phyloP scores from a whole-genome alignment of 2,797 vertebrate genomes.

The Rhynchotus rufescens region DNA sequence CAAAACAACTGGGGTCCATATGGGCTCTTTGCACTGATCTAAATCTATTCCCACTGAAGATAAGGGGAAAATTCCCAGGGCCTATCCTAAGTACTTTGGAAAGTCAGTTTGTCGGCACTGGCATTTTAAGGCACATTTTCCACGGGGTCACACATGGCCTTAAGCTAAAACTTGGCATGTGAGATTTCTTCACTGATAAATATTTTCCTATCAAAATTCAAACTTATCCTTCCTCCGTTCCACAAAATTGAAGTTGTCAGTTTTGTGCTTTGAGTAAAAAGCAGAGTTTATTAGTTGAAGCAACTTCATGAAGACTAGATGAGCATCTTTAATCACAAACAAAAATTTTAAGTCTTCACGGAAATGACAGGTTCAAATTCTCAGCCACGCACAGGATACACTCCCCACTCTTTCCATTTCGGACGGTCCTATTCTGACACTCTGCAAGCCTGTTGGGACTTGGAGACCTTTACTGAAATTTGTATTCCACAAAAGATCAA shows the following conservation, averaged over 20 bases:
- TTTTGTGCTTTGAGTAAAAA: constrained; percentile 22
- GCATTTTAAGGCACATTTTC: background rate
- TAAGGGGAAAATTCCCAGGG: background rate
- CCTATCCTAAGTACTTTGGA: background rate
- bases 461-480: background rate
- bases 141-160: background rate
- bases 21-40: background rate
- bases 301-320: background rate
- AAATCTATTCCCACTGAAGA: background rate
- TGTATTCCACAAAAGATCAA: background rate
- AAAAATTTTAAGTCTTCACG: background rate
- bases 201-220: background rate
- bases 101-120: background rate
- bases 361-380: background rate
- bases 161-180: background rate
- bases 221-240: background rate
- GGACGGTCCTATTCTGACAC: background rate
- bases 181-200: background rate
- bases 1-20: background rate
- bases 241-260: constrained; percentile 22
- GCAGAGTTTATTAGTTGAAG: constrained; percentile 17
- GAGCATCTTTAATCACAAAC: background rate
- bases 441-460: background rate
- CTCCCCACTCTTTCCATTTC: background rate
- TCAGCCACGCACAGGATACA: background rate